Evolutionary conservation across 2,113 vertebrate species (phyloP).

Genomic region (Lichenostomus cassidix): DNA sequence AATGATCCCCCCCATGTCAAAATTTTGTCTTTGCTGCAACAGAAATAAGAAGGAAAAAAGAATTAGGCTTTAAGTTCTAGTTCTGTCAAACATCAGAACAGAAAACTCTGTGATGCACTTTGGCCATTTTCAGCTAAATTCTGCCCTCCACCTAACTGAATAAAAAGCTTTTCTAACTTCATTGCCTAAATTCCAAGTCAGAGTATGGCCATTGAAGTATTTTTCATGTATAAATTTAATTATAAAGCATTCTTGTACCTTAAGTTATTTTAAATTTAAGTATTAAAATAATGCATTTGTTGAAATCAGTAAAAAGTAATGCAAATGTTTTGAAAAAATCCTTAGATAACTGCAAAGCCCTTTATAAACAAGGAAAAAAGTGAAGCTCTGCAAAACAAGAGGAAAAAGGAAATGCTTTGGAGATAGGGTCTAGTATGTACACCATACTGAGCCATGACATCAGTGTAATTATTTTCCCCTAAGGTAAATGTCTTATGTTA

Average conservation of each 20-base stretch:
- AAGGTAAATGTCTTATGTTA: slow-evolving; percentile 52
- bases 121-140: background rate
- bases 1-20: background rate
- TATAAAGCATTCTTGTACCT: background rate
- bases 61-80: background rate
- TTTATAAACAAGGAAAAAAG: background rate
- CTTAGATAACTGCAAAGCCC: background rate
- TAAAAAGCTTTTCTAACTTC: background rate
- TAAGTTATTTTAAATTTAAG: background rate
- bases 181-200: background rate
- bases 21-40: slow-evolving; percentile 25
- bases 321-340: background rate
- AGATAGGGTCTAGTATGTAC: slow-evolving; percentile 25
- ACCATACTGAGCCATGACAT: slow-evolving; percentile 45
- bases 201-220: background rate
- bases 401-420: slow-evolving; percentile 53
- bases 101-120: background rate
- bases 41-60: background rate
- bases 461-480: slow-evolving; percentile 54
- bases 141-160: background rate
- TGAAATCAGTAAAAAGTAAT: background rate
- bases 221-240: background rate
- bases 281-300: background rate
- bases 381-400: background rate
- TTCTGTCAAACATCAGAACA: background rate